These are phyloP conservation scores for Taenioides sp. DNA, from an alignment of 2,797 vertebrate species.

Conservation along the genomic window DNA sequence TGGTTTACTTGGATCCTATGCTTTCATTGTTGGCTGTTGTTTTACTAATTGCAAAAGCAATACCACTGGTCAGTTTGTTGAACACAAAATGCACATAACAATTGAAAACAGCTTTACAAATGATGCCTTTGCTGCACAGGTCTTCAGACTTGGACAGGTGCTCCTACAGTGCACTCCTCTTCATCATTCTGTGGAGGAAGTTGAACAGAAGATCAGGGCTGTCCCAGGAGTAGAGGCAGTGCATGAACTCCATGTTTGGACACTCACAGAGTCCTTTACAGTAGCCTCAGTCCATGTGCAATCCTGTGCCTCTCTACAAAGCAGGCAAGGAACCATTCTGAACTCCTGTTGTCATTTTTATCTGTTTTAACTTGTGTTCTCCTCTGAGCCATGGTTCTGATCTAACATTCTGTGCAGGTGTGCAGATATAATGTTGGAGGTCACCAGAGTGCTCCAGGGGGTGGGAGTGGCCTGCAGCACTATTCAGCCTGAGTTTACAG, in stretches of 20 bases:
- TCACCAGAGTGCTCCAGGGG: slow-evolving; percentile 66
- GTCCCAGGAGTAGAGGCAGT: slow-evolving; percentile 73
- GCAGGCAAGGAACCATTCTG: slow-evolving; percentile 49
- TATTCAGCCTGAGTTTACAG: slow-evolving; percentile 75
- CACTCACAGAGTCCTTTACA: slow-evolving; percentile 56
- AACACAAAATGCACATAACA: background rate
- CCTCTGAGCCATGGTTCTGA: too few relatives aligned
- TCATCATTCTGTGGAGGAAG: slow-evolving; percentile 54
- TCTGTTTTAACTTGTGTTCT: background rate
- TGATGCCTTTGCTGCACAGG: slow-evolving; percentile 31
- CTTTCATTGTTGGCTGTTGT: slow-evolving; percentile 66
- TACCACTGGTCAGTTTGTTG: slow-evolving; percentile 54
- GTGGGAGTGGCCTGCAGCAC: slow-evolving; percentile 75
- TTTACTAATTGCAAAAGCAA: slow-evolving; percentile 44
- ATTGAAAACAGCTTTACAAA: background rate
- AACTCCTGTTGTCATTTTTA: background rate
- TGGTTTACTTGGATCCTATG: slow-evolving; percentile 72
- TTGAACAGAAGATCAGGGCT: slow-evolving; percentile 52
- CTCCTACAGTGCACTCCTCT: slow-evolving; percentile 73
- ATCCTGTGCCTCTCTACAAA: slow-evolving; percentile 48
- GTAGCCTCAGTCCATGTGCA: slow-evolving; percentile 79
- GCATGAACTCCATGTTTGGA: slow-evolving; percentile 81
- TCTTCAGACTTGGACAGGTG: slow-evolving; percentile 64
- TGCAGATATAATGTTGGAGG: slow-evolving; percentile 55
- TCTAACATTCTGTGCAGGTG: slow-evolving; percentile 40